Evolutionary conservation across 2,113 vertebrate species (phyloP).

Genomic region (Tenrec ecaudatus): DNA sequence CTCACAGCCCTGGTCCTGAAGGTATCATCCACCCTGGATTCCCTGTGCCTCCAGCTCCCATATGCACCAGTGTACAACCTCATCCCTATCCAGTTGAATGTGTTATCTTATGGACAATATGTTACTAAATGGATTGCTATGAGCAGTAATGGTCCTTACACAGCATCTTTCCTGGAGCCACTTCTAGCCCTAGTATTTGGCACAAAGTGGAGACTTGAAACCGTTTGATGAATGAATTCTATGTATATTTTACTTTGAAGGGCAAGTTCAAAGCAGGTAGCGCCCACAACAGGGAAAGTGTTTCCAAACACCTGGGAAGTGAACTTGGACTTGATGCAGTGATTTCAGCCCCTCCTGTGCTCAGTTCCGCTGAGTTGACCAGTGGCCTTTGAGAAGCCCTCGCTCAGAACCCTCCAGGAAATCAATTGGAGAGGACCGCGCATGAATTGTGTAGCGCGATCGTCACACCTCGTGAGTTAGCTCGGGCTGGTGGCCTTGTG

Average conservation of each 20-base stretch:
- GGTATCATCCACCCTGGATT: no score
- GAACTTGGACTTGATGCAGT: neutral
- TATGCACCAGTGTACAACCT: no score
- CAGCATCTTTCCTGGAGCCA: neutral
- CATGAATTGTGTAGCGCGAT: constrained; percentile 25
- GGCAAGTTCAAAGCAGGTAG: constrained; percentile 6
- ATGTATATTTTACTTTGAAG: neutral
- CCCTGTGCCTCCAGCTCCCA: no score
- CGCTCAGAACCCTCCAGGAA: neutral
- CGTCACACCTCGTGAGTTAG: neutral
- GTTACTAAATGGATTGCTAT: neutral
- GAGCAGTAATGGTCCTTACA: neutral
- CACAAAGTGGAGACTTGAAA: neutral
- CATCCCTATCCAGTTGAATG: neutral
- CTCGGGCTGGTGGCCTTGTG: constrained; percentile 36
- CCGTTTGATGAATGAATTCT: neutral
- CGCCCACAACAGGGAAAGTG: neutral
- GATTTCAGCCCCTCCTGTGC: neutral
- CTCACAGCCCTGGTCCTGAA: no score
- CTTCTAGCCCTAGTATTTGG: constrained; percentile 3
- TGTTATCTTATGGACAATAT: neutral
- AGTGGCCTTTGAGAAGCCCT: constrained; percentile 24
- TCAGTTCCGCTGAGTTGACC: neutral
- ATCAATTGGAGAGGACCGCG: neutral
- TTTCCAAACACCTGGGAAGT: constrained; percentile 34